Conservation (phyloP, 2,888 invertebrate genomes). For the Cyclophora albipunctata region DNA sequence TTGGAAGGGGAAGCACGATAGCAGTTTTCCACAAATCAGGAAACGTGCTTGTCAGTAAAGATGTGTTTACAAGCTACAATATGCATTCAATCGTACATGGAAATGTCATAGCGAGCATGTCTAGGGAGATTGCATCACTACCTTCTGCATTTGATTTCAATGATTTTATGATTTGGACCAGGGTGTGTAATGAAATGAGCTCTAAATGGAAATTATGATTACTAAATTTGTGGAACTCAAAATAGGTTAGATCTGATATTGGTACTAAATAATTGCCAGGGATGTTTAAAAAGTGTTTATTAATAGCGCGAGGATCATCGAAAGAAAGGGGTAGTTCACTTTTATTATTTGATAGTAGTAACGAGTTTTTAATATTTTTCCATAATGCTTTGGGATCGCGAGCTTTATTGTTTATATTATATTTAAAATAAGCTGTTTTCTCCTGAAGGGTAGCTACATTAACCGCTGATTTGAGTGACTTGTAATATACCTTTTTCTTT, state of each 20-base stretch:
- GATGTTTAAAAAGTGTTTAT: background rate
- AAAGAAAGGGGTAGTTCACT: background rate
- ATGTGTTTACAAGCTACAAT: background rate
- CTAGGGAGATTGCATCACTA: background rate
- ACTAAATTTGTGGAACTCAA: background rate
- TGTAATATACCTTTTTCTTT: too few relatives aligned
- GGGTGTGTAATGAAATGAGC: background rate
- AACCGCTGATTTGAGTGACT: too few relatives aligned
- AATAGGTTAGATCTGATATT: background rate
- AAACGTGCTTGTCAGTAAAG: background rate
- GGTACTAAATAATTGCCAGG: background rate
- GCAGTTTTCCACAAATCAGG: conserved; percentile 1
- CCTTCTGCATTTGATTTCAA: background rate
- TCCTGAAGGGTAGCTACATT: background rate
- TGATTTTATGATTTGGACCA: background rate
- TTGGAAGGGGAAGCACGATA: background rate
- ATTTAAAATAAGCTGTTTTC: conserved; percentile 1
- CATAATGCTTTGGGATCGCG: background rate
- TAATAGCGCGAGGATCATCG: background rate
- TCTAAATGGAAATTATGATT: background rate
- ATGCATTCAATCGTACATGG: background rate
- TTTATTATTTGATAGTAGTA: background rate
- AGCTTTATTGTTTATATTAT: background rate
- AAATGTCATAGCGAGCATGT: background rate
- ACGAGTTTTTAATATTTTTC: background rate